phyloP scores from a whole-genome alignment of 2,888 invertebrate genomes.

The Luperina testacea region DNA sequence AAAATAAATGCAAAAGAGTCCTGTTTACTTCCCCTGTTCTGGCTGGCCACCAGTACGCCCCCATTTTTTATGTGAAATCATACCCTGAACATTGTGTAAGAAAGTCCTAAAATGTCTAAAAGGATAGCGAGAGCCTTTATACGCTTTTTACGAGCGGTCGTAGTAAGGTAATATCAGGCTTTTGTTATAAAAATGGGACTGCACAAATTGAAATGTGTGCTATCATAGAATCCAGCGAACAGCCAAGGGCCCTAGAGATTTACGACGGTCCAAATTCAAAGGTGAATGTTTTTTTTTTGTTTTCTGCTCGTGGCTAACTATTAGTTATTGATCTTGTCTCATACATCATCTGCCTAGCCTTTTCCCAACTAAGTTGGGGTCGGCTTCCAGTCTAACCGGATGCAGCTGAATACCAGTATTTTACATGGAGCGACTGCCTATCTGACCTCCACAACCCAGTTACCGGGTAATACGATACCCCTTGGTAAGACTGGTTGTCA shows the following conservation, averaged over 20 bases:
- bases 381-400: too few relatives aligned
- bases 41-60: constrained; percentile 36
- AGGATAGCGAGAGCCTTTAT: constrained; percentile 52
- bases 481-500: too few relatives aligned
- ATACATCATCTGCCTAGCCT: too few relatives aligned
- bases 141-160: constrained; percentile 63
- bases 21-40: constrained; percentile 34
- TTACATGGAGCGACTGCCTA: too few relatives aligned
- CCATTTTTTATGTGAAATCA: constrained; percentile 54
- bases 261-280: constrained; percentile 61
- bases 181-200: constrained; percentile 67
- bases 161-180: constrained; percentile 61
- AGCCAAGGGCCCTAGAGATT: constrained; percentile 57
- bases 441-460: too few relatives aligned
- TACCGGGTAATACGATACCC: too few relatives aligned
- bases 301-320: constrained; percentile 23
- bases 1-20: constrained; percentile 39
- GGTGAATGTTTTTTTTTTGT: constrained; percentile 45
- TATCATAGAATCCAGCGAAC: constrained; percentile 59
- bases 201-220: constrained; percentile 68
- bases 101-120: constrained; percentile 50
- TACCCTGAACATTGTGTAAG: constrained; percentile 59
- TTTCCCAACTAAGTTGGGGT: too few relatives aligned
- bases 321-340: constrained; percentile 53
- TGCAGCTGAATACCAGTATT: too few relatives aligned